phyloP scores from a whole-genome alignment of 2,113 vertebrate genomes.

The Saguinus midas region DNA sequence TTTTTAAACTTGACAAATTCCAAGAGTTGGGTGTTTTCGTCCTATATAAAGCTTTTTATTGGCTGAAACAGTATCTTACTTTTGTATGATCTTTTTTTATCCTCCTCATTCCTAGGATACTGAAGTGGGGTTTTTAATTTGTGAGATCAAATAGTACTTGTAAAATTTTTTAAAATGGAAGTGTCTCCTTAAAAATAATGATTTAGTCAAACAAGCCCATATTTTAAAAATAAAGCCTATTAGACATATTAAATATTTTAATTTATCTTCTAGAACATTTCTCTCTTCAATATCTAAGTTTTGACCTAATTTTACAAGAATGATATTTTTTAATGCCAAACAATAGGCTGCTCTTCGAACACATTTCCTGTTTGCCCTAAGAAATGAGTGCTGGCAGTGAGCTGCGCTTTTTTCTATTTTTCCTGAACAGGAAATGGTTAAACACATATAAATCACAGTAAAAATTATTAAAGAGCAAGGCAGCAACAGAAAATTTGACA shows the following conservation, averaged over 20 bases:
- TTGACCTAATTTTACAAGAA: not conserved
- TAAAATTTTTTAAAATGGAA: not conserved
- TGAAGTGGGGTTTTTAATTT: not conserved
- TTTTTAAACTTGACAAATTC: not conserved
- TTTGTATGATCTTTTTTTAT: not conserved
- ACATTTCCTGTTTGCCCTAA: not conserved
- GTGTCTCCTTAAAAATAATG: not conserved
- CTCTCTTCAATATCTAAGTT: not conserved
- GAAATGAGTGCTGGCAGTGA: no score
- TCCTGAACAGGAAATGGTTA: no score
- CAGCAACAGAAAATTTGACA: not conserved
- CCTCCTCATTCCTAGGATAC: not conserved
- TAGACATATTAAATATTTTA: not conserved
- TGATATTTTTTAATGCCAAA: not conserved
- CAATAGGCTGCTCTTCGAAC: not conserved
- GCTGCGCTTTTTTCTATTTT: no score
- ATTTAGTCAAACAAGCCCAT: not conserved
- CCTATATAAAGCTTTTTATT: not conserved
- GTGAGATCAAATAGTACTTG: not conserved
- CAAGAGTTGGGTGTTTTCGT: not conserved
- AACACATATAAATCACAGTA: not conserved
- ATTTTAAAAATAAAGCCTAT: not conserved
- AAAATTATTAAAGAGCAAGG: not conserved
- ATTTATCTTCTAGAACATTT: not conserved
- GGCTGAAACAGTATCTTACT: not conserved